These are phyloP conservation scores for Alligator sinensis DNA, from an alignment of 2,113 vertebrate species.

Conservation along the genomic window DNA sequence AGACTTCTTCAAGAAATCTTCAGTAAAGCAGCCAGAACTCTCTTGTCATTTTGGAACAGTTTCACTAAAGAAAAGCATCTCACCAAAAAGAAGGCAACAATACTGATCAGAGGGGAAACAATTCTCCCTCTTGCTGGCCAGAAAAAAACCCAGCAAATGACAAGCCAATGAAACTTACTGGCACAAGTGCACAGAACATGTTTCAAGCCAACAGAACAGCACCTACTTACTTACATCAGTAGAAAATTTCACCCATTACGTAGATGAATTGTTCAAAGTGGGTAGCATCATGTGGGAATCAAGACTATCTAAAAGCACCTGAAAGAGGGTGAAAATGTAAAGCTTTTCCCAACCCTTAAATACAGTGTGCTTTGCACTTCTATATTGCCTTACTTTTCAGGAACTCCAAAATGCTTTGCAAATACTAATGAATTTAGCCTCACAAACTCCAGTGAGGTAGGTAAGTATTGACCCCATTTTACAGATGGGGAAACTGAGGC, in stretches of 20 bases:
- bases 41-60: conserved; percentile 3
- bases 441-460: conserved; percentile 69
- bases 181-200: not conserved
- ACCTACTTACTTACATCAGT: not conserved
- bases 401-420: conserved; percentile 41
- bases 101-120: not conserved
- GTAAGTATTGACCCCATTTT: conserved; percentile 40
- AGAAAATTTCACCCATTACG: conserved; percentile 20
- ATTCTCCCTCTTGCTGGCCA: not conserved
- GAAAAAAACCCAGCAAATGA: not conserved
- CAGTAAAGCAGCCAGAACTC: not conserved
- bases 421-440: conserved; percentile 70
- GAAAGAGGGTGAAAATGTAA: not conserved
- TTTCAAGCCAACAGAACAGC: not conserved
- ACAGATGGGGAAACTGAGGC: conserved; percentile 47
- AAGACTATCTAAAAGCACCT: not conserved
- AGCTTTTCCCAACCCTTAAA: not conserved
- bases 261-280: not conserved
- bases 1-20: conserved; percentile 18
- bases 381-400: conserved; percentile 42
- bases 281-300: conserved; percentile 21
- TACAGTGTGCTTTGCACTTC: conserved; percentile 51
- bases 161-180: too few species aligned
- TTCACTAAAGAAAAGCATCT: not conserved
- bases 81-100: not conserved